Evolutionary conservation across 2,888 invertebrate genomes (phyloP), one percentile per base, ranked within the genome.

Genomic region (Diploptera punctata): DNA sequence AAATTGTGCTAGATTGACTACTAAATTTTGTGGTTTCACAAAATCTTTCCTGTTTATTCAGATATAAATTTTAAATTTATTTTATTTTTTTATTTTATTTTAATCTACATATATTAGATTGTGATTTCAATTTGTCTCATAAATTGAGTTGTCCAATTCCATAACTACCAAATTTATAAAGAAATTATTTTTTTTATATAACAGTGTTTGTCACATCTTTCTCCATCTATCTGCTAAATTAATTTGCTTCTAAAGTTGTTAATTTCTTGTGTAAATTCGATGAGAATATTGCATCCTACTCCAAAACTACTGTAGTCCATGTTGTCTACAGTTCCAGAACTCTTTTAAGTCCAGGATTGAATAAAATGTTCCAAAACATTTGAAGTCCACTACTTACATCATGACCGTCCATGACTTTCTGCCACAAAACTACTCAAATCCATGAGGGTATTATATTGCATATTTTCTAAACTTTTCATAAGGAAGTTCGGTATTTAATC

Each of bases 81-180:
- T n/a, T n/a, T n/a, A n/a, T n/a, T n/a, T n/a, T n/a, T n/a, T n/a
- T n/a, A n/a, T n/a, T n/a, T n/a, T n/a, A n/a, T n/a, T n/a, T n/a
- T n/a, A n/a, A n/a, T n/a, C n/a, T n/a, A n/a, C n/a, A n/a, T n/a
- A n/a, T n/a, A n/a, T n/a, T n/a, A n/a, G n/a, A n/a, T n/a, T n/a
- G n/a, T n/a, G n/a, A 54, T 68, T 54, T 68, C 18, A 68, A 52
- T 21, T 1, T 67, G 13, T 67, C n/a, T n/a, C 16, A 10, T 67
- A 7, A 31, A 13, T 44, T 18, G 19, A 44, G 38, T 38, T 16
- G 26, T 19, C 16, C 26, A 47, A 19, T 49, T 24, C 1, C 24
- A 3, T 3, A 31, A 44, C 19, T 13, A 33, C 9, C 5, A 16
- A 57, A 7, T 3, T 43, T 18, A n/a, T n/a, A n/a, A n/a, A 16